phyloP scores from a whole-genome alignment of 2,797 vertebrate genomes.

The Peromyscus attwateri region DNA sequence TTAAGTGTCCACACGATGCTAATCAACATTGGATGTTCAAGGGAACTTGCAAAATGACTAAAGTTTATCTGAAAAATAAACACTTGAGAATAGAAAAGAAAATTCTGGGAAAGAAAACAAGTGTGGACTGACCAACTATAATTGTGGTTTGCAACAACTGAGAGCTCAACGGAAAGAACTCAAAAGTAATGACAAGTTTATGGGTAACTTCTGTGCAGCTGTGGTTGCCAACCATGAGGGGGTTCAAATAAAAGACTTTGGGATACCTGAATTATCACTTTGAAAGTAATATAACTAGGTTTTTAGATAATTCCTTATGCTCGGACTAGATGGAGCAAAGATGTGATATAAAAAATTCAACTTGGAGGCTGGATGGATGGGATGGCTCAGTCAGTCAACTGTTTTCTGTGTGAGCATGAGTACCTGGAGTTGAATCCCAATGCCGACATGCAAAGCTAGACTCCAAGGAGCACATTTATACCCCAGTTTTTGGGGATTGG shows the following conservation, averaged over 20 bases:
- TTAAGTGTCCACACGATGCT: constrained; percentile 36
- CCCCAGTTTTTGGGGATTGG: not conserved
- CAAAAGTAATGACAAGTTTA: constrained; percentile 65
- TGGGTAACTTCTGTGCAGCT: constrained; percentile 44
- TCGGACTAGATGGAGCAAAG: constrained; percentile 5
- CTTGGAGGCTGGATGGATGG: not conserved
- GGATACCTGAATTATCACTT: constrained; percentile 6
- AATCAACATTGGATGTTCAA: constrained; percentile 67
- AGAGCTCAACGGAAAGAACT: constrained; percentile 72
- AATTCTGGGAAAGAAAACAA: constrained; percentile 78
- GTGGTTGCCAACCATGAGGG: constrained; percentile 2
- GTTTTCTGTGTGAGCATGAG: too few relatives aligned
- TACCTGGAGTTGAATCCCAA: not conserved
- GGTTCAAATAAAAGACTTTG: constrained; percentile 2
- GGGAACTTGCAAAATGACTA: constrained; percentile 66
- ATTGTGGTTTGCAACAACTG: constrained; percentile 77
- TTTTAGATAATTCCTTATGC: constrained; percentile 32
- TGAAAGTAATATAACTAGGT: constrained; percentile 33
- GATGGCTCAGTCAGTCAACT: not conserved
- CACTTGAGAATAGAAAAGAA: constrained; percentile 74
- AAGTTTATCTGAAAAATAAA: constrained; percentile 80
- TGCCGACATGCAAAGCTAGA: not conserved
- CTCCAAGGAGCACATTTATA: not conserved
- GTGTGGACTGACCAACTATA: constrained; percentile 70
- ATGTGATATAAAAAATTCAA: constrained; percentile 4